Base-by-base conservation (phyloP, 2,797 vertebrate genomes). In the Cynodonichthys magdalenae region DNA sequence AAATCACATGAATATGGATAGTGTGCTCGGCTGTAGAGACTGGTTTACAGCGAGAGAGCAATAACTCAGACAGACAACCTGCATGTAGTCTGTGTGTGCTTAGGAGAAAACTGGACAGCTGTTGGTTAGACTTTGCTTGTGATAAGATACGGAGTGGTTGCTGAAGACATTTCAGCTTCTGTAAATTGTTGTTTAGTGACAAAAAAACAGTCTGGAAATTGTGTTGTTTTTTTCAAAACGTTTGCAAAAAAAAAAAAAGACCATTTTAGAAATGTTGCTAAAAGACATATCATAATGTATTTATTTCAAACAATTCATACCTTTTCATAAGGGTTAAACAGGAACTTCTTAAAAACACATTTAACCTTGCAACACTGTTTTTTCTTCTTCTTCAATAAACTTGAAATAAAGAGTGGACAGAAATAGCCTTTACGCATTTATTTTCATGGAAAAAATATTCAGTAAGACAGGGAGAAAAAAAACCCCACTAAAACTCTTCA, bases 1-100 rank as follows among this genome's bases (percentile, higher is more conserved):
- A 92, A 91, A 90, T 87, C 85, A 81, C 92, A 94, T 94, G 92
- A 94, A 94, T 94, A 94, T 94, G 92, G 91, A 94, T 91, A 87
- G 79, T 85, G 84, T 74, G 89, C 88, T 90, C 79, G 68, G 89
- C 89, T 90, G 90, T 90, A 89, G 80, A 76, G 87, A 88, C 85
- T 71, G 82, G 80, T 91, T 91, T 90, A 75, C 73, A 86, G 88
- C 77, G 70, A 80, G 82, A 84, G 72, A 83, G 86, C 85, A 80
- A 87, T 91, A 85, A 92, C 91, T 89, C 87, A 89, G 84, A 85
- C 81, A 90, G 90, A 92, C 89, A 89, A 79, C 75, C 87, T 74
- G 83, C 86, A 90, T 71, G 54, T 80, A 87, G 71, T 75, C 69
- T 71, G 75, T 76, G 56, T 88, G 76, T 80, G 79, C 80, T 81